A percentile compares a stretch with the other conserved stretches of the same genome.
Conservation (phyloP, 2,113 vertebrate genomes). For the Spizaetus ornatus region DNA sequence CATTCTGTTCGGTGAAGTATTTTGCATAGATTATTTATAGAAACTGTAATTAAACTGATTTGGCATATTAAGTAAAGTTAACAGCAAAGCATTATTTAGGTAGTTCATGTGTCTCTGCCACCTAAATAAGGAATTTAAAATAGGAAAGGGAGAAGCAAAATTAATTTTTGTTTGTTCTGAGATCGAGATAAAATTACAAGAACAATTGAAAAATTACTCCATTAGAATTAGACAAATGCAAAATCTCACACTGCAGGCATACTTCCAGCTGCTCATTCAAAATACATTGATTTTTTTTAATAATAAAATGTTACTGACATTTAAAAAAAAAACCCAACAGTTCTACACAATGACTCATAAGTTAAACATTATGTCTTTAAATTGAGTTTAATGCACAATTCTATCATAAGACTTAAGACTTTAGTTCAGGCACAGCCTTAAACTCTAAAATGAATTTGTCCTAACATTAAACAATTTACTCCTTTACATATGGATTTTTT, state of each 20-base stretch:
- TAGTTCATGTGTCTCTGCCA: constrained; percentile 41
- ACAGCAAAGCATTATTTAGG: constrained; percentile 58
- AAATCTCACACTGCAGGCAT: neutral
- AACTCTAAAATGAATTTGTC: neutral
- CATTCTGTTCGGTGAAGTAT: constrained; percentile 72
- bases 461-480: neutral
- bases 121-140: constrained; percentile 54
- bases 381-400: neutral
- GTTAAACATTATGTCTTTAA: neutral
- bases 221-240: neutral
- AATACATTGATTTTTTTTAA: neutral
- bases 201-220: constrained; percentile 2
- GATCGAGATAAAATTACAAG: neutral
- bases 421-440: neutral
- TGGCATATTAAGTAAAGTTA: constrained; percentile 73
- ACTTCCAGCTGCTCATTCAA: neutral
- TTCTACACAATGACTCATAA: neutral
- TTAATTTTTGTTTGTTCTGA: constrained; percentile 48
- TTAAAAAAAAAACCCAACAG: neutral
- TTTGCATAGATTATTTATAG: constrained; percentile 79
- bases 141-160: constrained; percentile 5
- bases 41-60: constrained; percentile 78
- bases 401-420: neutral
- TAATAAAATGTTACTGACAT: neutral
- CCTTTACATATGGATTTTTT: neutral